These are phyloP conservation scores for Miniopterus natalensis DNA, from an alignment of 2,113 vertebrate species.

Conservation along the genomic window DNA sequence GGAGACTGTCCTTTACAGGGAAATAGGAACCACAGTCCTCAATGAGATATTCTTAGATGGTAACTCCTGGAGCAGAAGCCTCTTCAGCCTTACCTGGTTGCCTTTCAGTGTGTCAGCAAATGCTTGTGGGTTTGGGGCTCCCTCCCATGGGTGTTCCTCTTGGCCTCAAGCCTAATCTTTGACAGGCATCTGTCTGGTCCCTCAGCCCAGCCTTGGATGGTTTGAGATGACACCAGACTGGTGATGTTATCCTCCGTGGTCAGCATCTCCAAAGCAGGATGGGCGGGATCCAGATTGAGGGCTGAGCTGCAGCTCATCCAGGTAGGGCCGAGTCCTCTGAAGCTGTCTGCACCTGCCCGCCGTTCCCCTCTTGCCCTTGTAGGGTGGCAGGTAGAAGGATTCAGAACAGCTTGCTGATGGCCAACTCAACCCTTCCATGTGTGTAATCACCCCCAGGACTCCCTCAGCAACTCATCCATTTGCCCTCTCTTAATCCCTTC, in stretches of 20 bases:
- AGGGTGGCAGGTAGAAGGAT: neutral
- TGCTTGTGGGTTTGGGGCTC: neutral
- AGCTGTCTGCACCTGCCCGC: neutral
- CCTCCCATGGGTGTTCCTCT: neutral
- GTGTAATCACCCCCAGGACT: neutral
- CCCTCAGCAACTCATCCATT: neutral
- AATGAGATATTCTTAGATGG: neutral
- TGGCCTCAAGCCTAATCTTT: neutral
- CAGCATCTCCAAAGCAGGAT: accelerated
- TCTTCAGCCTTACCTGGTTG: neutral
- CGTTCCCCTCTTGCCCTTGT: neutral
- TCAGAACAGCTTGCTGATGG: neutral
- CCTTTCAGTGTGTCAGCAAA: neutral
- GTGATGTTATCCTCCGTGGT: neutral
- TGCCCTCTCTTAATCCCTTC: neutral
- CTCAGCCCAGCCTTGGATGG: neutral
- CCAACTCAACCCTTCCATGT: neutral
- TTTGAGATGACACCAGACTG: neutral
- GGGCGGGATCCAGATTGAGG: neutral
- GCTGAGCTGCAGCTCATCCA: neutral
- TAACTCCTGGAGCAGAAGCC: neutral
- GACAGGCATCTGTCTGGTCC: neutral
- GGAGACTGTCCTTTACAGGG: neutral
- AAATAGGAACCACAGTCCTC: neutral
- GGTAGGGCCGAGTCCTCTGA: neutral